Conservation (phyloP, 2,888 invertebrate genomes). For the Chrysotoxum bicinctum region DNA sequence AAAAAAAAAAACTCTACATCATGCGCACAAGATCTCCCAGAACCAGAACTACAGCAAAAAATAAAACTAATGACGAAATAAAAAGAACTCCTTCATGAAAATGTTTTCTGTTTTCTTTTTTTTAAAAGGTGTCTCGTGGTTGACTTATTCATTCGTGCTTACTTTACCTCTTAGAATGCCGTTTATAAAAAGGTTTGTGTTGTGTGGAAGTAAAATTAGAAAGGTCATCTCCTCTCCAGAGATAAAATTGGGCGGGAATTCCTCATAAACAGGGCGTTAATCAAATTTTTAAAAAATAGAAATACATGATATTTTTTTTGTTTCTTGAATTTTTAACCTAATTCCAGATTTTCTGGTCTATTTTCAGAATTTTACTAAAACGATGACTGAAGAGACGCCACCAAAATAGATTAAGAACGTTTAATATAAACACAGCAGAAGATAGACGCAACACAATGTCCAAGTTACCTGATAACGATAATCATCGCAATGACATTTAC, state of each 20-base stretch:
- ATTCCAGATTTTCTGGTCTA: slow-evolving; percentile 39
- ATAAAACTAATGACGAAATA: slow-evolving; percentile 65
- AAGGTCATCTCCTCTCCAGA: slow-evolving; percentile 32
- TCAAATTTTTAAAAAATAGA: slow-evolving; percentile 18
- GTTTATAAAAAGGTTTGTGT: slow-evolving; percentile 31
- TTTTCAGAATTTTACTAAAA: slow-evolving; percentile 50
- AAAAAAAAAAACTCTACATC: slow-evolving; percentile 45
- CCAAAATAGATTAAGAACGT: slow-evolving; percentile 9
- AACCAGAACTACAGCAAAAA: slow-evolving; percentile 39
- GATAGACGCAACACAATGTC: slow-evolving; percentile 76
- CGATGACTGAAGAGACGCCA: slow-evolving; percentile 42
- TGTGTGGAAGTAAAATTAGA: slow-evolving; percentile 36
- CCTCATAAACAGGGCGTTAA: not conserved
- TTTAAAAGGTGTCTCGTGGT: not conserved
- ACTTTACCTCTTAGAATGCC: slow-evolving; percentile 8
- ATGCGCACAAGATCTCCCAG: slow-evolving; percentile 51
- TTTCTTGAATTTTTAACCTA: slow-evolving; percentile 43
- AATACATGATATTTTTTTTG: not conserved
- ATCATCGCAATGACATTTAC: slow-evolving; percentile 81
- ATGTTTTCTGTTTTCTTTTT: slow-evolving; percentile 3
- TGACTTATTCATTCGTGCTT: slow-evolving; percentile 37
- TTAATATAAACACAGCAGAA: not conserved
- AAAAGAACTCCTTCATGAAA: slow-evolving; percentile 45
- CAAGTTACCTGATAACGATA: slow-evolving; percentile 81
- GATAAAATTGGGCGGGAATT: not conserved